Percentiles rank a stretch among this genome's conserved stretches.
Evolutionary conservation across 1,140 invertebrate genomes (phyloP).

Genomic region (Lepeophtheirus salmonis): DNA sequence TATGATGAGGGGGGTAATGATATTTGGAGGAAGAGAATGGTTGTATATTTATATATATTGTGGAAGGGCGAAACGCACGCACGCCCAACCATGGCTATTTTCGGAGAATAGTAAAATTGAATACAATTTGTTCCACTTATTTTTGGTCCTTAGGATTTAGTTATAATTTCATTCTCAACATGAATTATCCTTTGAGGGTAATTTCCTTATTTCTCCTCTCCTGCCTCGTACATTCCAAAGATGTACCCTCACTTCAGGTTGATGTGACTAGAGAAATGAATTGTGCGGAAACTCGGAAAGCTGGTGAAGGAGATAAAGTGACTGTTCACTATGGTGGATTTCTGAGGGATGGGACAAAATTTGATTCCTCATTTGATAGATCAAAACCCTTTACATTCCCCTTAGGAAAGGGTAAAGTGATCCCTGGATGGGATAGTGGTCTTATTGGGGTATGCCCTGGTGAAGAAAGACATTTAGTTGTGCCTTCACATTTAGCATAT

Average conservation of each 20-base stretch:
- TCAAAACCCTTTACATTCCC: constrained; percentile 30
- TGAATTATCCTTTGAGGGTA: background rate
- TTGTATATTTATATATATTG: too few relatives aligned
- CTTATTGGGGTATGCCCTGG: constrained; percentile 29
- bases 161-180: too few relatives aligned
- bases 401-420: constrained; percentile 28
- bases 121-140: background rate
- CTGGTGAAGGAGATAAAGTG: constrained; percentile 24
- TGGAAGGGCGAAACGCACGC: background rate
- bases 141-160: too few relatives aligned
- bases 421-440: constrained; percentile 60
- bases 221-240: background rate
- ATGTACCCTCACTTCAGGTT: background rate
- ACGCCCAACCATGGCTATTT: background rate
- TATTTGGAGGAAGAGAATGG: background rate
- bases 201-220: background rate
- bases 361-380: constrained; percentile 27
- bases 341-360: constrained; percentile 23
- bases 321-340: constrained; percentile 28
- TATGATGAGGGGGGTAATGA: background rate
- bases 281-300: constrained; percentile 13
- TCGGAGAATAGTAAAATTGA: background rate
- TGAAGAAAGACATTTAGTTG: constrained; percentile 28
- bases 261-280: constrained; percentile 8
- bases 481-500: constrained; percentile 29